phyloP scores from a whole-genome alignment of 2,888 invertebrate species.

The Cinara cedri region DNA sequence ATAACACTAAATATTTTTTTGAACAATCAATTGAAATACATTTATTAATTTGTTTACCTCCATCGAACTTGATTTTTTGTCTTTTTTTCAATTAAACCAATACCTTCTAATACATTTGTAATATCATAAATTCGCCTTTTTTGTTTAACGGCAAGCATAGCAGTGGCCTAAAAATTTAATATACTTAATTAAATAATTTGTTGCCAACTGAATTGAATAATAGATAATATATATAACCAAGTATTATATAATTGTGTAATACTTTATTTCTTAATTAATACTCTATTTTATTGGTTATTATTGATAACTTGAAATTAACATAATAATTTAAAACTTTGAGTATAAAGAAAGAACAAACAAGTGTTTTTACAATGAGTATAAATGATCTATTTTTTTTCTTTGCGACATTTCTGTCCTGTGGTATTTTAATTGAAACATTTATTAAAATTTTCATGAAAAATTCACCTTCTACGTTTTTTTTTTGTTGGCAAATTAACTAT shows the following conservation, averaged over 20 bases:
- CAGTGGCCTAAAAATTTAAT: conserved; percentile 52
- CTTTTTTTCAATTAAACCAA: conserved; percentile 93
- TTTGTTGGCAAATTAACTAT: too few relatives aligned
- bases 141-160: conserved; percentile 71
- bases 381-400: too few relatives aligned
- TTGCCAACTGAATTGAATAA: background rate
- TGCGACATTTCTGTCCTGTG: too few relatives aligned
- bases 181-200: background rate
- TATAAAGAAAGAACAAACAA: too few relatives aligned
- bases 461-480: too few relatives aligned
- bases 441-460: too few relatives aligned
- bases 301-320: background rate
- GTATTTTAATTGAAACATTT: too few relatives aligned
- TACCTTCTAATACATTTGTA: conserved; percentile 94
- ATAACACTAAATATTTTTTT: background rate
- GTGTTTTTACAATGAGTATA: background rate
- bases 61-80: conserved; percentile 97
- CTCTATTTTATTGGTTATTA: too few relatives aligned
- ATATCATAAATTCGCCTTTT: conserved; percentile 96
- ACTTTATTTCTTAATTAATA: too few relatives aligned
- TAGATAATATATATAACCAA: background rate
- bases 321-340: too few relatives aligned
- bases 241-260: background rate
- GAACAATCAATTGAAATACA: conserved; percentile 8
- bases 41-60: conserved; percentile 69